These are phyloP conservation scores for Trematomus bernacchii DNA, from an alignment of 2,797 vertebrate species.

Conservation along the genomic window DNA sequence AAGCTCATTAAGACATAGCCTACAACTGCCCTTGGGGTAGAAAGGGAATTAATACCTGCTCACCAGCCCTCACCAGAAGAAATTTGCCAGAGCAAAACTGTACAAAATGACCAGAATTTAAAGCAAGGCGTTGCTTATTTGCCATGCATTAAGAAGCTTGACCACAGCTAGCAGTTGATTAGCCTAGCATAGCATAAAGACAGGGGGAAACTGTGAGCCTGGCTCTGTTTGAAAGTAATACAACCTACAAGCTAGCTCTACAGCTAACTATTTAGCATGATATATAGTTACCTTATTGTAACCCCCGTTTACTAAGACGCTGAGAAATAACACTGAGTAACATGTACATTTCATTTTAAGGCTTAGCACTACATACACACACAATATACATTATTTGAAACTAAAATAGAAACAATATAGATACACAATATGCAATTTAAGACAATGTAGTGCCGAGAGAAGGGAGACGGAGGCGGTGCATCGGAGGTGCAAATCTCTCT, in stretches of 20 bases:
- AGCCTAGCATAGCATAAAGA: not conserved
- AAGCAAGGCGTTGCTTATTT: slow-evolving; percentile 3
- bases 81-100: slow-evolving; percentile 25
- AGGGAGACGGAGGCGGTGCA: no score
- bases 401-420: no score
- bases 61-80: slow-evolving; percentile 29
- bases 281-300: no score
- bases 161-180: not conserved
- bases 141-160: no score
- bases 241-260: not conserved
- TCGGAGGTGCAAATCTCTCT: no score
- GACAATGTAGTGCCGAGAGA: no score
- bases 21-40: slow-evolving; percentile 30
- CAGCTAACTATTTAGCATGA: not conserved
- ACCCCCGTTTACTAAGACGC: no score
- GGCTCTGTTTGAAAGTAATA: not conserved
- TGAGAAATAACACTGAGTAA: no score
- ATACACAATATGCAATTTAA: no score
- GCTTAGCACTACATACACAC: no score
- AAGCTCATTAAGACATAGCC: slow-evolving; percentile 47
- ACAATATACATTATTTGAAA: no score
- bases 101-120: slow-evolving; percentile 29
- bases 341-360: no score
- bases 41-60: slow-evolving; percentile 28
- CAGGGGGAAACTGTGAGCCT: not conserved